phyloP scores from a whole-genome alignment of 2,888 invertebrate species.

The Pachycephus smyrnensis region DNA sequence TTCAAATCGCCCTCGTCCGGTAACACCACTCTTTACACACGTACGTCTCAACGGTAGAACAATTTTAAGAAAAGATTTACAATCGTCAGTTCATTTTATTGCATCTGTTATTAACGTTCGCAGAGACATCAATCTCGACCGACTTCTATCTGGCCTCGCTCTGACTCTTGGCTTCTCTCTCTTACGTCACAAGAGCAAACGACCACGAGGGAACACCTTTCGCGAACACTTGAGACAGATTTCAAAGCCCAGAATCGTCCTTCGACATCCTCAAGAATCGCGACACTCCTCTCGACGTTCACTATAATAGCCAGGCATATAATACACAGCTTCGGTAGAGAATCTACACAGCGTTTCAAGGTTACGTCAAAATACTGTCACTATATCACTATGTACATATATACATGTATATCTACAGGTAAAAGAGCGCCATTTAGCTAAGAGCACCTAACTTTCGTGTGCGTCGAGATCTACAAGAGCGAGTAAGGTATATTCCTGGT shows the following conservation, averaged over 20 bases:
- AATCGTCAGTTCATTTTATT: neutral
- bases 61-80: neutral
- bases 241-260: neutral
- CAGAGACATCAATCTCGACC: neutral
- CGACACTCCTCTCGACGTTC: neutral
- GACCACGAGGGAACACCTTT: conserved; percentile 10
- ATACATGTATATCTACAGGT: neutral
- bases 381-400: neutral
- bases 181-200: neutral
- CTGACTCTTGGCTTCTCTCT: neutral
- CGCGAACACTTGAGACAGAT: neutral
- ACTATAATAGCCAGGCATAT: neutral
- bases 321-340: neutral
- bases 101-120: neutral
- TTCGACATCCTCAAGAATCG: neutral
- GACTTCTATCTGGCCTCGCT: neutral
- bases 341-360: neutral
- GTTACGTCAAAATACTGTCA: neutral
- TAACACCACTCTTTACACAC: neutral
- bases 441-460: too few relatives aligned
- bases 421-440: neutral
- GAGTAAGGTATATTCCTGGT: neutral
- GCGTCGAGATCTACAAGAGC: too few relatives aligned
- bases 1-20: neutral
- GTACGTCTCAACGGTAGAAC: too few relatives aligned